Evolutionary conservation across 2,113 vertebrate genomes (phyloP).

Genomic region (Macroglossus sobrinus): DNA sequence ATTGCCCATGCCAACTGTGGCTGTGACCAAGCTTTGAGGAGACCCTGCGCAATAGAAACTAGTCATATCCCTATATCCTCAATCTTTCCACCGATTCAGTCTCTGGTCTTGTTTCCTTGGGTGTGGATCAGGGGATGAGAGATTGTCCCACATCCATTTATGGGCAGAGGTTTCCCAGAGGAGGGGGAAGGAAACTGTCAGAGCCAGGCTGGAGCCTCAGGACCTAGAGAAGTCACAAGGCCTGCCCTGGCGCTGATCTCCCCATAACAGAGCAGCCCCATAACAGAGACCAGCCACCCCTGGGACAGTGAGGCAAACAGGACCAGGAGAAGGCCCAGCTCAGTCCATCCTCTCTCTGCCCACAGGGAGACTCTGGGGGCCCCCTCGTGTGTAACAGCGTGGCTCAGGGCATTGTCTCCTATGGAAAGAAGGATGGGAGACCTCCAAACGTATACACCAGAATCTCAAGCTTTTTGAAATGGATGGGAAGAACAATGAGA

Average conservation of each 20-base stretch:
- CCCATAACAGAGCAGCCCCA: neutral
- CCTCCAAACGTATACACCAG: neutral
- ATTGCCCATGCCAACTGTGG: neutral
- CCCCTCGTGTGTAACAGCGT: neutral
- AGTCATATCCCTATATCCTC: neutral
- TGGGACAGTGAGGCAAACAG: accelerated
- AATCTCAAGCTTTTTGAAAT: neutral
- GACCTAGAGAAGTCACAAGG: neutral
- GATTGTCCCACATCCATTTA: neutral
- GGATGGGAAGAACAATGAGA: neutral
- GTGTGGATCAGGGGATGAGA: neutral
- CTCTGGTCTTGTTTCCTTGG: neutral
- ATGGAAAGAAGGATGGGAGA: accelerated
- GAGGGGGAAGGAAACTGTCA: neutral
- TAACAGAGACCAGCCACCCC: neutral
- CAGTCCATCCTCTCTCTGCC: neutral
- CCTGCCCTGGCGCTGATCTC: neutral
- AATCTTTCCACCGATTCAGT: neutral
- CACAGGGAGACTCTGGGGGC: neutral
- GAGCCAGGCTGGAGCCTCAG: neutral
- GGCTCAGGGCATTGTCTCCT: slow-evolving; percentile 25
- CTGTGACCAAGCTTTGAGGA: neutral
- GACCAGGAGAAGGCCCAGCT: neutral
- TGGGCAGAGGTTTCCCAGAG: neutral
- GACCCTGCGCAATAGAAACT: neutral